Evolutionary conservation across 2,888 invertebrate genomes (phyloP).

Genomic region (Nomada ferruginata): DNA sequence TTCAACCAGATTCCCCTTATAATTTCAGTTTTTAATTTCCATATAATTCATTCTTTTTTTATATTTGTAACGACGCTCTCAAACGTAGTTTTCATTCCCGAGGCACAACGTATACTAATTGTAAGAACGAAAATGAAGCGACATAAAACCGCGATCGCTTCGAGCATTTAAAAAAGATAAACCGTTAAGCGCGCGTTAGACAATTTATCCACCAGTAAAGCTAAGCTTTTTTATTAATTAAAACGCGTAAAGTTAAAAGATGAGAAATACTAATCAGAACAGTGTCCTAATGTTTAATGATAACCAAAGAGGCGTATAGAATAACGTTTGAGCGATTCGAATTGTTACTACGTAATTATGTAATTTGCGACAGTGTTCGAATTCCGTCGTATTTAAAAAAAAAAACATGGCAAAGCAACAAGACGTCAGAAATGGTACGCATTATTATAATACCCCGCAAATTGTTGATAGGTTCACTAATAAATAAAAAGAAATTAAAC

Average conservation of each 20-base stretch:
- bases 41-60: not conserved
- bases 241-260: constrained; percentile 9
- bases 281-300: constrained; percentile 22
- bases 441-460: constrained; percentile 53
- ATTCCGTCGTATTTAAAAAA: constrained; percentile 25
- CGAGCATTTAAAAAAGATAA: constrained; percentile 48
- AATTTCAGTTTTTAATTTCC: constrained; percentile 27
- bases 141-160: constrained; percentile 54
- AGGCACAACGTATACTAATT: constrained; percentile 46
- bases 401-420: constrained; percentile 25
- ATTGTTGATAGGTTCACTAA: constrained; percentile 72
- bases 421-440: constrained; percentile 24
- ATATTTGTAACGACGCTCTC: constrained; percentile 2
- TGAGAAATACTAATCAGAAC: not conserved
- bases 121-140: constrained; percentile 31
- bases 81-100: constrained; percentile 20
- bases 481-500: constrained; percentile 77
- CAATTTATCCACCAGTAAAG: constrained; percentile 17
- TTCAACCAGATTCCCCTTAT: constrained; percentile 20
- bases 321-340: constrained; percentile 34
- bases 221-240: constrained; percentile 34
- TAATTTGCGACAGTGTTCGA: constrained; percentile 31
- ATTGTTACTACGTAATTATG: constrained; percentile 56
- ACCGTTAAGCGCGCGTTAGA: constrained; percentile 17
- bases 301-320: constrained; percentile 66